These are phyloP conservation scores for Psammodynastes pulverulentus DNA, from an alignment of 2,113 vertebrate genomes.

Conservation along the genomic window DNA sequence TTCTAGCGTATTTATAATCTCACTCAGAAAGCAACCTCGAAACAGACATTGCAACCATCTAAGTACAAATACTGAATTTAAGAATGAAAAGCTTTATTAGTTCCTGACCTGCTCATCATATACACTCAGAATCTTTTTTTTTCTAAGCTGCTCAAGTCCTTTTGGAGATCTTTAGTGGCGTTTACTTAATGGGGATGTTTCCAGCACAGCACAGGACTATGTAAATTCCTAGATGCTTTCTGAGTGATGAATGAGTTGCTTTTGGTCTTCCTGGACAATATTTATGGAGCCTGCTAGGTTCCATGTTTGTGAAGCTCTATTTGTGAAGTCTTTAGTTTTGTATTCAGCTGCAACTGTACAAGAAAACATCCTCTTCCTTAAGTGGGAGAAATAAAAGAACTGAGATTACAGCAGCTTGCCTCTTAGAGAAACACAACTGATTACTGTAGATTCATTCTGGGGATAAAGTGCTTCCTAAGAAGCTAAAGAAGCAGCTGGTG, in stretches of 20 bases:
- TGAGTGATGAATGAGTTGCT: neutral
- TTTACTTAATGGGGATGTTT: neutral
- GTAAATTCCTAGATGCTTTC: neutral
- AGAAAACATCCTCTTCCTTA: neutral
- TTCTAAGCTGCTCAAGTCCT: neutral
- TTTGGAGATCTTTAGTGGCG: neutral
- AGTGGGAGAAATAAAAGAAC: neutral
- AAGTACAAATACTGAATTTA: neutral
- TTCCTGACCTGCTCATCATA: neutral
- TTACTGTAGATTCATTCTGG: slow-evolving; percentile 12
- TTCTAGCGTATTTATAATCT: neutral
- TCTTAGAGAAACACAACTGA: neutral
- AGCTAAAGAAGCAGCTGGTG: slow-evolving; percentile 30
- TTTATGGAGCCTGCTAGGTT: neutral
- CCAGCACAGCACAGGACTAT: neutral
- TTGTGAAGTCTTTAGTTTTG: neutral
- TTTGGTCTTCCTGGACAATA: neutral
- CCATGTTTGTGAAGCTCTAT: neutral
- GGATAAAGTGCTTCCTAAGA: slow-evolving; percentile 31
- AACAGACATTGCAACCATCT: neutral
- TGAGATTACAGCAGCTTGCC: neutral
- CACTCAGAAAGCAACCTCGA: neutral
- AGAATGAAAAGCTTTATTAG: neutral
- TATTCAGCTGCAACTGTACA: neutral
- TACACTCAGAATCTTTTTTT: neutral